Percentiles rank a stretch among this genome's conserved stretches.
These are phyloP conservation scores for Neodiprion pinetum DNA, from an alignment of 1,140 invertebrate species.

Conservation along the genomic window DNA sequence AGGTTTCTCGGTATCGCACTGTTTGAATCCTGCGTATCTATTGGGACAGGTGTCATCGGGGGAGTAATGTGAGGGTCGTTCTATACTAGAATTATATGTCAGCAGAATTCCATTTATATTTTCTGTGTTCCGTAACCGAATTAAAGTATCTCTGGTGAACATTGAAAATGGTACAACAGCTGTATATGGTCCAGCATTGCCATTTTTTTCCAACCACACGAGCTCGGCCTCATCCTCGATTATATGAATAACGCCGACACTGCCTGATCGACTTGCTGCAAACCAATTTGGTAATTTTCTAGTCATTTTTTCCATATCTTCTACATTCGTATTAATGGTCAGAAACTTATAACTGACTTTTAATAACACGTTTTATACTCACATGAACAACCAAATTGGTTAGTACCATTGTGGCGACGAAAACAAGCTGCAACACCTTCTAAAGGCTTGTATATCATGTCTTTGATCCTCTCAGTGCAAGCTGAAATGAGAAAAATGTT, in stretches of 20 bases:
- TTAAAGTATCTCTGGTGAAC: constrained; percentile 65
- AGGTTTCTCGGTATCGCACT: constrained; percentile 57
- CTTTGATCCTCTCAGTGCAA: constrained; percentile 68
- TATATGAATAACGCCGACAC: constrained; percentile 84
- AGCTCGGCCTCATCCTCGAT: constrained; percentile 70
- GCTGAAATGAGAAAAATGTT: constrained; percentile 35
- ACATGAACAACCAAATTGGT: constrained; percentile 92
- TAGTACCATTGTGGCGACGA: constrained; percentile 87
- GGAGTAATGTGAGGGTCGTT: constrained; percentile 62
- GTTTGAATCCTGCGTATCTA: constrained; percentile 67
- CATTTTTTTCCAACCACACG: constrained; percentile 74
- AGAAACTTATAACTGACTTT: neutral
- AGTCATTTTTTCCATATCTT: neutral
- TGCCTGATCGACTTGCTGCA: constrained; percentile 72
- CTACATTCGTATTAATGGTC: too few species aligned
- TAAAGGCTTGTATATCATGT: constrained; percentile 83
- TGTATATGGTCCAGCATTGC: constrained; percentile 75
- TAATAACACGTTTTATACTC: constrained; percentile 56
- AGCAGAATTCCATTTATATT: constrained; percentile 71
- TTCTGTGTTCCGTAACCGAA: constrained; percentile 60
- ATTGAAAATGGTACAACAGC: constrained; percentile 70
- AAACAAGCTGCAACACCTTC: constrained; percentile 80
- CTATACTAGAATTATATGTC: constrained; percentile 43
- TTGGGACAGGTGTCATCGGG: constrained; percentile 88
- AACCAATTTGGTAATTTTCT: constrained; percentile 30